Evolutionary conservation across 2,113 vertebrate species (phyloP), one percentile per base, ranked within the genome.

Genomic region (Dromas ardeola): DNA sequence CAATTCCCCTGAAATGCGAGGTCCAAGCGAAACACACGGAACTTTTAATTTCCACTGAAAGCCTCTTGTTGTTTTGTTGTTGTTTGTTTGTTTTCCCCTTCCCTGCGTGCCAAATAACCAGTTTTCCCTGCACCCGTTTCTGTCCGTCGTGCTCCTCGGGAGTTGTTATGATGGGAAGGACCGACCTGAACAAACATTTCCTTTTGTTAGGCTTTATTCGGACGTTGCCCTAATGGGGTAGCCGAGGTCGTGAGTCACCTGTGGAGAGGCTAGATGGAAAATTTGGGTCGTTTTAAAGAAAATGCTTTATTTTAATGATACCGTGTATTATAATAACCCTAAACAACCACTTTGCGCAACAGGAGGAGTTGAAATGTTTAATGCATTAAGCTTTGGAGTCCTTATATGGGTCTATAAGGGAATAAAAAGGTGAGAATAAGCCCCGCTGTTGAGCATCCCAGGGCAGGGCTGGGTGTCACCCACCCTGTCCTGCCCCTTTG

Each of bases 41-140:
- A 34, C 69, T 49, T 15, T 15, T 72, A 22, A 49, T 90, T 77
- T 53, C 86, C 45, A 11, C 0, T 6, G 56, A 47, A 49, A 79
- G 43, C 43, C 34, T 83, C 66, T 14, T 10, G 19, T 15, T 65
- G 36, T 17, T 32, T 79, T 71, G 73, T 38, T 84, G 55, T 40
- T 67, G 62, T 14, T 21, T 84, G 15, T 3, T 62, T 63, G 58
- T 49, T 71, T 69, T 49, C 59, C 72, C 71, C 59, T 67, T 81
- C 55, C 65, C 77, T 40, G 76, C 59, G 34, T 85, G 73, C 89
- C 83, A 91, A 93, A 81, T 59, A 96, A 96, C 89, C 91, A 81
- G 96, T 94, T 97, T 81, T 96, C 95, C 95, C 80, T 93, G 95
- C 86, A 27, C 88, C 22, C 10, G 13, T 88, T 91, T 76, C 81